phyloP scores from a whole-genome alignment of 2,113 vertebrate genomes.

The Pyrgilauda ruficollis region DNA sequence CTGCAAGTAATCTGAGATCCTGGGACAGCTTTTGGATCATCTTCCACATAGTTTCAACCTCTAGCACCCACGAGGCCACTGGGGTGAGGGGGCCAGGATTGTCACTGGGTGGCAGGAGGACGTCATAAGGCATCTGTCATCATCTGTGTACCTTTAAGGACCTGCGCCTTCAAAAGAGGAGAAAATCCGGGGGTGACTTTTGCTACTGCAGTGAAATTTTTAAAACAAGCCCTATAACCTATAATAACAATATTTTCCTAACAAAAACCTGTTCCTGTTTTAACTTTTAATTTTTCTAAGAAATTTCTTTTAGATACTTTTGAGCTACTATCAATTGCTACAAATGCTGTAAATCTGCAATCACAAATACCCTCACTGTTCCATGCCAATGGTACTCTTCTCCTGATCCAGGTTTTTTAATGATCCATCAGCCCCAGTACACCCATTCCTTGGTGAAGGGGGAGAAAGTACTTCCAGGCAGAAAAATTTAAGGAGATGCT shows the following conservation, averaged over 20 bases:
- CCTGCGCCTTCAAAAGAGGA: neutral
- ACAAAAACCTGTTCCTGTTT: neutral
- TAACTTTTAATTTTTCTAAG: neutral
- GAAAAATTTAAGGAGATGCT: neutral
- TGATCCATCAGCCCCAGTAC: neutral
- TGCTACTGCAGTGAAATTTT: neutral
- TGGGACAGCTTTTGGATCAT: neutral
- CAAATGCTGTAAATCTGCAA: neutral
- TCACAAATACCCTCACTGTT: neutral
- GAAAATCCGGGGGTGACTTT: neutral
- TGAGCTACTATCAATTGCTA: neutral
- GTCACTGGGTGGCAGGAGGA: neutral
- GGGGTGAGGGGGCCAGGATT: fast-evolving
- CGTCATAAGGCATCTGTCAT: neutral
- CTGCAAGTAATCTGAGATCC: neutral
- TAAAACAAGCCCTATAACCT: neutral
- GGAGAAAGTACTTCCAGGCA: neutral
- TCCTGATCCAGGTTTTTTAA: neutral
- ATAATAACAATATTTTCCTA: neutral
- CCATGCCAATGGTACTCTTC: neutral
- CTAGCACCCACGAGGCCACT: fast-evolving
- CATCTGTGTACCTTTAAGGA: neutral
- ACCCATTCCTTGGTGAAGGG: neutral
- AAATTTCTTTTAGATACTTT: neutral
- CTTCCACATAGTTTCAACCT: neutral